These are phyloP conservation scores for Caretta caretta DNA, from an alignment of 2,113 vertebrate species.

Conservation along the genomic window DNA sequence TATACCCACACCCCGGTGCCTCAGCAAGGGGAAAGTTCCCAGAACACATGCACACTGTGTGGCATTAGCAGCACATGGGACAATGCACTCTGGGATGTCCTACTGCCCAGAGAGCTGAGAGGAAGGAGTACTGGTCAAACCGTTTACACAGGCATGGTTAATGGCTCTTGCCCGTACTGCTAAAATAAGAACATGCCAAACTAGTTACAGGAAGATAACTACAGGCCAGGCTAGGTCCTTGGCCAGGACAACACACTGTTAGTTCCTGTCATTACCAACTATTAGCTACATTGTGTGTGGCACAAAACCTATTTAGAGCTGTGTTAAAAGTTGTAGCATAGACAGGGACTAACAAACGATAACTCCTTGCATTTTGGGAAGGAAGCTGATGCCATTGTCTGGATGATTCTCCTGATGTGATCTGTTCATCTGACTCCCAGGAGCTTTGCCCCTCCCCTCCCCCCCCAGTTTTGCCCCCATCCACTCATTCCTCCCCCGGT, in stretches of 20 bases:
- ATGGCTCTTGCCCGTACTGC: background rate
- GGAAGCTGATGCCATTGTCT: background rate
- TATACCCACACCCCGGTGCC: background rate
- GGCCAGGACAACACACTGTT: background rate
- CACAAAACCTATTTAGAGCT: slow-evolving; percentile 44
- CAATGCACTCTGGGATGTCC: background rate
- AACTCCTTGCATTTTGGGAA: background rate
- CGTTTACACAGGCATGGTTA: background rate
- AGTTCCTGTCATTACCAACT: slow-evolving; percentile 29
- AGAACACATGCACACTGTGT: background rate
- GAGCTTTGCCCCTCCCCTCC: slow-evolving; percentile 10
- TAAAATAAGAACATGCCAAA: slow-evolving; percentile 2
- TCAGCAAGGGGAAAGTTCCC: background rate
- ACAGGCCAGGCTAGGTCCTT: slow-evolving; percentile 13
- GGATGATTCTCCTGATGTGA: background rate
- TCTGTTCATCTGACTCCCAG: background rate
- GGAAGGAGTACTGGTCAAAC: background rate
- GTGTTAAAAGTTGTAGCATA: background rate
- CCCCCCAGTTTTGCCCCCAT: background rate
- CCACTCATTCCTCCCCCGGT: background rate
- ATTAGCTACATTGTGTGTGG: slow-evolving; percentile 9
- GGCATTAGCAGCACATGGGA: background rate
- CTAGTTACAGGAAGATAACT: background rate
- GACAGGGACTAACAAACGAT: background rate
- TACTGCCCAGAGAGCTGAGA: background rate